Conservation (phyloP, 2,113 vertebrate genomes). For the Ammodytes dubius region DNA sequence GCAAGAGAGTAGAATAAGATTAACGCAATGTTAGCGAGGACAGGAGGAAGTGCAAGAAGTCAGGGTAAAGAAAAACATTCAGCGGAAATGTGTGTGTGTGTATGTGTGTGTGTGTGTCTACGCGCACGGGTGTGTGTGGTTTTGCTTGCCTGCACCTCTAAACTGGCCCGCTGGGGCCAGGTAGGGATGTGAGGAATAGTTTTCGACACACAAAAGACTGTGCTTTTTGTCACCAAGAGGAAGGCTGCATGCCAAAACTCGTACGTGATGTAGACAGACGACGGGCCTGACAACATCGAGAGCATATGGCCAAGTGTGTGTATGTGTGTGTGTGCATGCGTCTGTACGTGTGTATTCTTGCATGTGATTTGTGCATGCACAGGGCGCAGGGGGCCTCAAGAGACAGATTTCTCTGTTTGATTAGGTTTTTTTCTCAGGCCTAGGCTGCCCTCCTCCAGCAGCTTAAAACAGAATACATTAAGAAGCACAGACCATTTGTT, state of each 20-base stretch:
- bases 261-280: slow-evolving; percentile 61
- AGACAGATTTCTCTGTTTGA: slow-evolving; percentile 73
- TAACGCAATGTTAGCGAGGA: slow-evolving; percentile 4
- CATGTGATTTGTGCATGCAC: slow-evolving; percentile 23
- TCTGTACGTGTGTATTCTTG: slow-evolving; percentile 4
- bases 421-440: slow-evolving; percentile 72
- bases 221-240: slow-evolving; percentile 70
- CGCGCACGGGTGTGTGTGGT: slow-evolving; percentile 31
- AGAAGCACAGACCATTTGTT: slow-evolving; percentile 24
- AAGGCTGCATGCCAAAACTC: slow-evolving; percentile 75
- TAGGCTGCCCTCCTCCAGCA: slow-evolving; percentile 47
- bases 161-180: slow-evolving; percentile 68
- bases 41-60: neutral
- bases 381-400: slow-evolving; percentile 61
- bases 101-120: slow-evolving; percentile 16
- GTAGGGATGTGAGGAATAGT: slow-evolving; percentile 58
- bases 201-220: slow-evolving; percentile 69
- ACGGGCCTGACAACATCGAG: slow-evolving; percentile 59
- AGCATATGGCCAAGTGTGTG: slow-evolving; percentile 27
- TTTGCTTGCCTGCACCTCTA: slow-evolving; percentile 74
- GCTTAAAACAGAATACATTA: slow-evolving; percentile 32
- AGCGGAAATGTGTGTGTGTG: neutral
- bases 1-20: neutral
- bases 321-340: neutral
- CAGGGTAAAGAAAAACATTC: neutral